A percentile compares a stretch with the other conserved stretches of the same genome.
Conservation (phyloP, 2,888 invertebrate genomes). For the Germaria angustata region DNA sequence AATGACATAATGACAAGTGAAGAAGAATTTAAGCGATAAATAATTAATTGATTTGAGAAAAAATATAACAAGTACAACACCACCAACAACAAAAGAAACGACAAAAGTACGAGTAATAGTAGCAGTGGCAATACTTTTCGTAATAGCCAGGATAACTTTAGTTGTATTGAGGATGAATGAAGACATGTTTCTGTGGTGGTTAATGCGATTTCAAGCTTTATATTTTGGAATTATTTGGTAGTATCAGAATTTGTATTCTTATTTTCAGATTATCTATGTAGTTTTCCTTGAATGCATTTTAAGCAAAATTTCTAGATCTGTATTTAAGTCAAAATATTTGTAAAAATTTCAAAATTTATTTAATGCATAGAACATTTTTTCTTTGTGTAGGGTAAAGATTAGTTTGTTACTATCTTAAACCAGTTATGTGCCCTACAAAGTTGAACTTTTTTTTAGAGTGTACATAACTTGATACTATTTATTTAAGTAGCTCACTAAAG, state of each 20-base stretch:
- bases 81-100: slow-evolving; percentile 29
- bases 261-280: background rate
- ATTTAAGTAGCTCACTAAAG: slow-evolving; percentile 55
- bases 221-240: background rate
- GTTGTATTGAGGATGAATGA: slow-evolving; percentile 76
- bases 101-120: background rate
- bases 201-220: slow-evolving; percentile 35
- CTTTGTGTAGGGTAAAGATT: no score
- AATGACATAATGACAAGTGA: slow-evolving; percentile 80
- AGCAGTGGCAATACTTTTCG: slow-evolving; percentile 2
- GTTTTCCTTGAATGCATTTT: no score
- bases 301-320: no score
- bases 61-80: slow-evolving; percentile 60
- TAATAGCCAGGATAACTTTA: slow-evolving; percentile 51
- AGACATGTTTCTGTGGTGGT: slow-evolving; percentile 69
- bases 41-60: slow-evolving; percentile 78
- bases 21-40: slow-evolving; percentile 79
- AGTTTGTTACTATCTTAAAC: no score
- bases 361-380: no score
- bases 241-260: slow-evolving; percentile 27
- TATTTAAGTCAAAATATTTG: no score
- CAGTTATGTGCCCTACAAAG: no score
- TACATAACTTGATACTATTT: slow-evolving; percentile 50
- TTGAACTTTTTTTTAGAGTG: background rate
- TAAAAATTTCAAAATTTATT: no score